Conservation (phyloP, 2,888 invertebrate genomes). For the Priocnemis perturbator region DNA sequence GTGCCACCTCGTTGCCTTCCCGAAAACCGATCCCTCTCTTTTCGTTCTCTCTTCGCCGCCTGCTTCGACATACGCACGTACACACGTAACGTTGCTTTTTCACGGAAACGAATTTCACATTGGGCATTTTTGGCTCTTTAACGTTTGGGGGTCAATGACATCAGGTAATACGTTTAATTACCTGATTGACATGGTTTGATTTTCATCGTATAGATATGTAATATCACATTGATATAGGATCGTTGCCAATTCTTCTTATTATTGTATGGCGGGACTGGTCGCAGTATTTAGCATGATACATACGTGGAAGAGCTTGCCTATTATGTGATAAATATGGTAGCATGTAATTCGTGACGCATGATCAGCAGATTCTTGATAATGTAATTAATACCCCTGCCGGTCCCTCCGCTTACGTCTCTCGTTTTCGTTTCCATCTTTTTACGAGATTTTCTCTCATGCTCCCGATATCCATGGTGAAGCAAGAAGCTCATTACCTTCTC, state of each 20-base stretch:
- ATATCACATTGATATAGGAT: no score
- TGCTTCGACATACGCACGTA: neutral
- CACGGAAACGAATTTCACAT: slow-evolving; percentile 29
- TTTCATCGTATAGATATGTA: no score
- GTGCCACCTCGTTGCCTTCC: slow-evolving; percentile 39
- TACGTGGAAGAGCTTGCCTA: no score
- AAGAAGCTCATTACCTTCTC: slow-evolving; percentile 36
- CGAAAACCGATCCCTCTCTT: slow-evolving; percentile 1
- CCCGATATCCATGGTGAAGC: slow-evolving; percentile 50
- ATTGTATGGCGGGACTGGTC: no score
- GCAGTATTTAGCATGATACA: no score
- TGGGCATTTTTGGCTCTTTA: slow-evolving; percentile 11
- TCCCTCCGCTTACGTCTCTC: slow-evolving; percentile 7
- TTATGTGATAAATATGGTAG: no score
- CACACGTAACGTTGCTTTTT: slow-evolving; percentile 6
- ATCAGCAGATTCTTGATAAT: neutral
- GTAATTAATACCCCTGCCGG: neutral
- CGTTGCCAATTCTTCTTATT: no score
- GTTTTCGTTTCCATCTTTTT: slow-evolving; percentile 9
- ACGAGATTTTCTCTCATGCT: slow-evolving; percentile 13
- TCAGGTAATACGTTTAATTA: no score
- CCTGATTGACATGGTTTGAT: no score
- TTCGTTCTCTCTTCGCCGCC: neutral
- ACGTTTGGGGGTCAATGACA: slow-evolving; percentile 11
- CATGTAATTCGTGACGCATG: no score